Conservation (phyloP, 2,888 invertebrate species). For the Didymodactylos carnosus region DNA sequence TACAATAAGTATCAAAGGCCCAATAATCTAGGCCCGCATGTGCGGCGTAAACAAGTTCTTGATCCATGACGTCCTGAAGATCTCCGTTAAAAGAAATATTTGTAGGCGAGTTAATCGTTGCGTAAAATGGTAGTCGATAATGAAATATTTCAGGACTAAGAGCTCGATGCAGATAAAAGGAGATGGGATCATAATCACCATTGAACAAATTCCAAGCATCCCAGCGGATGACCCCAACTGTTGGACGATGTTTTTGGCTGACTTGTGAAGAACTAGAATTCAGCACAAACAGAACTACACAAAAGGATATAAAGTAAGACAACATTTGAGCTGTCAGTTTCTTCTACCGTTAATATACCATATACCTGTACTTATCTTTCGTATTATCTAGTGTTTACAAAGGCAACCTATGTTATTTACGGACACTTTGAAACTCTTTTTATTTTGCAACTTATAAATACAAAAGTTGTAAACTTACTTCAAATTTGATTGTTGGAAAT, state of each 20-base stretch:
- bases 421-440: too few species aligned
- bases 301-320: too few species aligned
- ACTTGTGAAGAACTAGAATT: too few species aligned
- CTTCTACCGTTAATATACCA: too few species aligned
- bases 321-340: too few species aligned
- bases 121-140: neutral
- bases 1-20: neutral
- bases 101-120: neutral
- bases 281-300: too few species aligned
- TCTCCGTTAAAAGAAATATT: neutral
- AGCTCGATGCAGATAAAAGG: neutral
- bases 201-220: neutral
- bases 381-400: too few species aligned
- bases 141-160: neutral
- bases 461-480: too few species aligned
- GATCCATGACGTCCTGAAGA: neutral
- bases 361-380: too few species aligned
- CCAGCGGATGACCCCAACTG: neutral
- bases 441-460: too few species aligned
- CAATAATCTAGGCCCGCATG: neutral
- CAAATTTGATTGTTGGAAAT: too few species aligned
- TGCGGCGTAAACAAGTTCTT: neutral
- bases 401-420: too few species aligned
- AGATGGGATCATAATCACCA: neutral
- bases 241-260: neutral